These are phyloP conservation scores for Pyrocephalus nanus DNA, from an alignment of 2,797 vertebrate species.

Conservation along the genomic window DNA sequence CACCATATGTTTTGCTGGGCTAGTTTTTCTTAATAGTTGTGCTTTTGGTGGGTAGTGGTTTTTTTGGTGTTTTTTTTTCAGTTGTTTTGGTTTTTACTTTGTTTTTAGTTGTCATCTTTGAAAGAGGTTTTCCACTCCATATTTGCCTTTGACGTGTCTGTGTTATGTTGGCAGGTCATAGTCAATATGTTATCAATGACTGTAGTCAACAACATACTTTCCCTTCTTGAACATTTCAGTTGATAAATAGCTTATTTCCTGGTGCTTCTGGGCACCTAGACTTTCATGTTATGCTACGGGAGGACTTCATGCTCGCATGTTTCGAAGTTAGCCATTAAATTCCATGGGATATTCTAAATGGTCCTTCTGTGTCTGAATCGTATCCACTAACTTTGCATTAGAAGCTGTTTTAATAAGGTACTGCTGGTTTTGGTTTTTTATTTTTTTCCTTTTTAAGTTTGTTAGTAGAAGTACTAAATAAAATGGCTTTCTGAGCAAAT, in stretches of 20 bases:
- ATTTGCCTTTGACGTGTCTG: background rate
- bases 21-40: background rate
- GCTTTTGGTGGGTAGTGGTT: background rate
- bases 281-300: background rate
- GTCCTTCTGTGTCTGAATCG: background rate
- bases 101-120: background rate
- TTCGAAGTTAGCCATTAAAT: background rate
- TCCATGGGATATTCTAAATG: background rate
- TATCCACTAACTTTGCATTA: background rate
- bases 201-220: background rate
- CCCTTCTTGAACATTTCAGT: background rate
- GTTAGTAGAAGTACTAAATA: background rate
- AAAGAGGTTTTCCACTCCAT: background rate
- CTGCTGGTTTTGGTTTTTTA: fast-evolving
- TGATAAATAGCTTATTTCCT: background rate
- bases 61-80: background rate
- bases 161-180: background rate
- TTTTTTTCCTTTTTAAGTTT: background rate
- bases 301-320: background rate
- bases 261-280: background rate
- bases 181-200: background rate
- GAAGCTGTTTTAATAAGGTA: background rate
- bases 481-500: background rate
- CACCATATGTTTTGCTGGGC: background rate
- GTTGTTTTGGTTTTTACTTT: background rate